A percentile compares a stretch with the other conserved stretches of the same genome.
Conservation (phyloP, 2,888 invertebrate species). For the Drosophila pseudotalamancana region DNA sequence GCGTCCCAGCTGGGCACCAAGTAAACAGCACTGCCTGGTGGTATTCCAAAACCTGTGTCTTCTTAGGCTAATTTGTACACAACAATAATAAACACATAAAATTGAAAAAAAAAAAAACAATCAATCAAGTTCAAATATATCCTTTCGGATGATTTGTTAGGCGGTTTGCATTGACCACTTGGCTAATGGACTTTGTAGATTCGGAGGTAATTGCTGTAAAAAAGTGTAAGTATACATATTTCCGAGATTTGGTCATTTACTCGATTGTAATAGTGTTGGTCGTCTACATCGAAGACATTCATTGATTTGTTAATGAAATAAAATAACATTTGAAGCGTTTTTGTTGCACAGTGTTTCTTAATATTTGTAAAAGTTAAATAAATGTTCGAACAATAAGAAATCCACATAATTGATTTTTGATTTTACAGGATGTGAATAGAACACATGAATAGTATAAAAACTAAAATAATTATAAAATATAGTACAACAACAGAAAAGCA, state of each 20-base stretch:
- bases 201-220: too few relatives aligned
- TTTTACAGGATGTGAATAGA: slow-evolving; percentile 20
- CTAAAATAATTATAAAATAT: slow-evolving; percentile 17
- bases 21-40: slow-evolving; percentile 14
- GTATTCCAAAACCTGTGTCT: slow-evolving; percentile 31
- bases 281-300: too few relatives aligned
- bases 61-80: slow-evolving; percentile 30
- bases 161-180: too few relatives aligned
- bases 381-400: slow-evolving; percentile 25
- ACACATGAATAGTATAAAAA: slow-evolving; percentile 25
- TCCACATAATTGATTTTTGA: slow-evolving; percentile 8
- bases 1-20: slow-evolving; percentile 49
- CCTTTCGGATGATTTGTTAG: too few relatives aligned
- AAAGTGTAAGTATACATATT: too few relatives aligned
- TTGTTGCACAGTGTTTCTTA: slow-evolving; percentile 31
- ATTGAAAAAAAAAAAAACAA: too few relatives aligned
- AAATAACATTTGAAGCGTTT: neutral
- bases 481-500: slow-evolving; percentile 30
- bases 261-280: too few relatives aligned
- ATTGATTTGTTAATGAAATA: neutral
- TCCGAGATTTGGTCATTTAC: too few relatives aligned
- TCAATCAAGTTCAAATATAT: too few relatives aligned
- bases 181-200: too few relatives aligned
- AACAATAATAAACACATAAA: slow-evolving; percentile 24
- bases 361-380: slow-evolving; percentile 32